Evolutionary conservation across 2,113 vertebrate genomes (phyloP).

Genomic region (Crotophaga sulcirostris): DNA sequence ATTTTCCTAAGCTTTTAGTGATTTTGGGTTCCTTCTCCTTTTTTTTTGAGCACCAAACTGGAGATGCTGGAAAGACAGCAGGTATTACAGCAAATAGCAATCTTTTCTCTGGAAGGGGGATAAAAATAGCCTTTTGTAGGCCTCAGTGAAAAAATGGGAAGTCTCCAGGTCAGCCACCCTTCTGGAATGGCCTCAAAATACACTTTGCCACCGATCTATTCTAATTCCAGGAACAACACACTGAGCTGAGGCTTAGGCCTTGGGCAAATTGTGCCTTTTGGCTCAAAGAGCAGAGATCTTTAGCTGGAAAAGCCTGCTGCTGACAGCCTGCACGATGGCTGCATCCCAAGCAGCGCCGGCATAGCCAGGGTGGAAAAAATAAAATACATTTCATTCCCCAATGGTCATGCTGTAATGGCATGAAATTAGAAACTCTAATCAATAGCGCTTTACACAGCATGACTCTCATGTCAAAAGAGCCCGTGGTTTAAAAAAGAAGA

Average conservation of each 20-base stretch:
- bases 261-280: constrained; percentile 49
- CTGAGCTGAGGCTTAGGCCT: constrained; percentile 28
- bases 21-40: neutral
- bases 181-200: constrained; percentile 7
- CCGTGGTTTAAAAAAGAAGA: constrained; percentile 56
- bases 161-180: neutral
- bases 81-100: neutral
- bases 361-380: constrained; percentile 38
- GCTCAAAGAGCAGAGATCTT: constrained; percentile 44
- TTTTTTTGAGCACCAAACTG: neutral
- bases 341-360: constrained; percentile 10
- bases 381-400: constrained; percentile 74
- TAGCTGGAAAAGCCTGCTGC: constrained; percentile 47
- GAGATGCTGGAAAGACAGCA: neutral
- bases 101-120: neutral
- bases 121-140: neutral
- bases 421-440: constrained; percentile 81
- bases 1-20: neutral
- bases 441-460: constrained; percentile 76
- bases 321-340: constrained; percentile 34
- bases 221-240: constrained; percentile 49
- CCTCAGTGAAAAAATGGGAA: neutral
- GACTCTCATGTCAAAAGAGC: constrained; percentile 72
- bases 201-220: constrained; percentile 3
- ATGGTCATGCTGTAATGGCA: constrained; percentile 76